Evolutionary conservation across 2,113 vertebrate species (phyloP).

Genomic region (Oreocharis arfaki): DNA sequence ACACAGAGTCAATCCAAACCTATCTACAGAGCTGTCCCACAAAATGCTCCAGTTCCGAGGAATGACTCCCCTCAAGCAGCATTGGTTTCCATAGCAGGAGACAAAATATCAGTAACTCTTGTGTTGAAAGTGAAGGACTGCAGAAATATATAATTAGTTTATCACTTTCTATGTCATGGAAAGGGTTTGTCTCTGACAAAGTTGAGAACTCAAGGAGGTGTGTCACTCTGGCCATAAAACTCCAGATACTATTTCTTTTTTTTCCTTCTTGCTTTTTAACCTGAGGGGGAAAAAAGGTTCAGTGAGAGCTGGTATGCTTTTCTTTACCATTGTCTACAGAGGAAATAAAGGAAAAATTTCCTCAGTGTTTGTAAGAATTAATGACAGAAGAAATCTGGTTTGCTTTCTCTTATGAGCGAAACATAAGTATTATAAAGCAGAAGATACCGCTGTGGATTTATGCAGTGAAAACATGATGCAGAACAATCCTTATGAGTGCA

Average conservation of each 20-base stretch:
- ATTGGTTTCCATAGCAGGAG: not conserved
- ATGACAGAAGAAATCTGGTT: not conserved
- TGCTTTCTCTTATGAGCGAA: not conserved
- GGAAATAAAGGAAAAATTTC: not conserved
- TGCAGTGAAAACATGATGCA: not conserved
- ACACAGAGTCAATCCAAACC: not conserved
- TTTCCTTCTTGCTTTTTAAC: not conserved
- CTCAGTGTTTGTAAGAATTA: not conserved
- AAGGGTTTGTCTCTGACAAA: not conserved
- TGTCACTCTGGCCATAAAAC: not conserved
- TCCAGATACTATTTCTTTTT: not conserved
- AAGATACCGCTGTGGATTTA: not conserved
- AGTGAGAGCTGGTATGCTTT: not conserved
- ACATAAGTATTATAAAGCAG: not conserved
- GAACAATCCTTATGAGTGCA: not conserved
- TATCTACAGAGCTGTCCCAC: not conserved
- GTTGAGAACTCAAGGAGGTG: not conserved
- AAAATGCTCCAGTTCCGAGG: not conserved
- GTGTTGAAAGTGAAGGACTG: not conserved
- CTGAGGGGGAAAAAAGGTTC: fast-evolving
- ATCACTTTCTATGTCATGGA: not conserved
- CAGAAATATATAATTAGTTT: not conserved
- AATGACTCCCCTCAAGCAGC: not conserved
- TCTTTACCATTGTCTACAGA: not conserved
- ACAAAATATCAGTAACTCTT: not conserved